Evolutionary conservation across 2,113 vertebrate genomes (phyloP), one percentile per base, ranked within the genome.

Genomic region (western clawed frog (Xenopus tropicalis)): DNA sequence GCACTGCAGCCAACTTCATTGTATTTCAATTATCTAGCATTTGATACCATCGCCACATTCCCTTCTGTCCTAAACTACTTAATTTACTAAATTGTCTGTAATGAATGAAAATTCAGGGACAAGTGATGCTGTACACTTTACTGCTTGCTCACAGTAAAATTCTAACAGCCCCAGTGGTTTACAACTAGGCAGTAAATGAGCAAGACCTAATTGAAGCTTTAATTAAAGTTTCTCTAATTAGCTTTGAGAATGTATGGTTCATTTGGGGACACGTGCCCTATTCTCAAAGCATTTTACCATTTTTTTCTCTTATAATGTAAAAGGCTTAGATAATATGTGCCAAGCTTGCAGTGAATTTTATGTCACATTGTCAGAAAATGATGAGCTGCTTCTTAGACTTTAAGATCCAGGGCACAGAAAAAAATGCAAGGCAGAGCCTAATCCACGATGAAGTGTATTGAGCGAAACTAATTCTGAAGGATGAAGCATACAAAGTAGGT

Each of bases 201-300:
- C 66, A 58, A 62, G 59, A 63, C 73, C 66, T 76, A 76, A 76
- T 76, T 76, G 66, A 76, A 69, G 73, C 61, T 63, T 76, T 76
- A 76, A 76, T 76, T 76, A 76, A 76, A 69, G 46, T 76, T 69
- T 37, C 46, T 59, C 37, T 69, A 76, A 76, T 76, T 76, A 76
- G 66, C 25, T 76, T 44, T 63, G 66, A 69, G 73, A 56, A 76
- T 76, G 46, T 57, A 76, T 76, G 68, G 66, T 76, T 61, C 73
- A 76, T 62, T 63, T 58, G 68, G 73, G 73, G 73, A 62, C 46
- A 69, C 52, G 29, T 52, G 54, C 48, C 48, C 52, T 76, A 69
- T 69, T 13, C 66, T 42, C 17, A 44, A 43, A 69, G 57, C 46
- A 69, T 69, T 63, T 74, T 44, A 13, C 61, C 58, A 57, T 44